Percentiles rank a stretch among this genome's conserved stretches.
These are phyloP conservation scores for Pseudococcus jackbeardsleyi DNA, from an alignment of 2,888 invertebrate genomes.

Conservation along the genomic window DNA sequence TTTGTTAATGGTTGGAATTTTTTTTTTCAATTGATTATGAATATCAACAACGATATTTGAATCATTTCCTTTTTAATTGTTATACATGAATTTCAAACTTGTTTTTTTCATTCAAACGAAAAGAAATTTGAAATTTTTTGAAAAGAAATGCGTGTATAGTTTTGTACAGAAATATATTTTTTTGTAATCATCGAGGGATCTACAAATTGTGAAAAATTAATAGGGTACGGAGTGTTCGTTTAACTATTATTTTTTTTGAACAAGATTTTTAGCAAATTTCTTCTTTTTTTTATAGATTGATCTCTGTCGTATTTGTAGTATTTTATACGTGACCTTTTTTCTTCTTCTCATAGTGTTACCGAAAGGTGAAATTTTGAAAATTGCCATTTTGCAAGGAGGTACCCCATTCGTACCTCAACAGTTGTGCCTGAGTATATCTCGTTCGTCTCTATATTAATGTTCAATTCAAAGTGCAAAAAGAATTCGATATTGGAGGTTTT, in stretches of 20 bases:
- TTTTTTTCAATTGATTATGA: too few species aligned
- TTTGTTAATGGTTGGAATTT: not conserved
- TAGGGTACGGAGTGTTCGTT: not conserved
- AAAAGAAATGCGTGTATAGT: not conserved
- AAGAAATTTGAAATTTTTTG: not conserved
- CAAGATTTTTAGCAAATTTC: not conserved
- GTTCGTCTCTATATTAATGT: not conserved
- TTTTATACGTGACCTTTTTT: slow-evolving; percentile 24
- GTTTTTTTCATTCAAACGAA: too few species aligned
- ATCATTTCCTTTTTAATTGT: not conserved
- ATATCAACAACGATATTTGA: not conserved
- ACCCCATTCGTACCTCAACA: not conserved
- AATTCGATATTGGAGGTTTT: slow-evolving; percentile 14
- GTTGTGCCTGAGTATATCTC: slow-evolving; percentile 12
- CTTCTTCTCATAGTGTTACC: not conserved
- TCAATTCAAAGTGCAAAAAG: not conserved
- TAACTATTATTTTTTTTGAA: not conserved
- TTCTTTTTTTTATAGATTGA: slow-evolving; percentile 23
- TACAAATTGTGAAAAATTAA: not conserved
- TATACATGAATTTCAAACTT: not conserved
- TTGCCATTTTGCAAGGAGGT: not conserved
- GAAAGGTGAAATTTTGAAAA: not conserved
- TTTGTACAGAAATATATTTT: not conserved
- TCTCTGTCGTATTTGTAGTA: slow-evolving; percentile 31
- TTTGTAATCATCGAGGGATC: not conserved